phyloP scores from a whole-genome alignment of 2,888 invertebrate species.

The Trissolcus japonicus region DNA sequence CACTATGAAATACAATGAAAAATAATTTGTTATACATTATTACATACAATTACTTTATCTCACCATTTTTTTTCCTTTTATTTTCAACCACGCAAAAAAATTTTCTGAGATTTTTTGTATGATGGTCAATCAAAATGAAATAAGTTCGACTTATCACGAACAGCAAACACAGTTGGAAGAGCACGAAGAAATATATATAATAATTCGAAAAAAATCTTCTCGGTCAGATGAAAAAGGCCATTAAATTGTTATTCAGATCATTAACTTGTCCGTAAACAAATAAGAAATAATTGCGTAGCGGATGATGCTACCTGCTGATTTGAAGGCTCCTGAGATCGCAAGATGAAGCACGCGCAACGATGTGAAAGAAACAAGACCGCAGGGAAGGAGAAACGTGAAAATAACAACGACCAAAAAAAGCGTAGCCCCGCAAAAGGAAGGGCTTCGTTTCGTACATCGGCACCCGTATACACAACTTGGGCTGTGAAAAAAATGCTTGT shows the following conservation, averaged over 20 bases:
- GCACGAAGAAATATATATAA: neutral
- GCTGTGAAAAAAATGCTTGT: constrained; percentile 41
- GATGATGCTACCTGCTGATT: constrained; percentile 51
- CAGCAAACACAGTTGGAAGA: neutral
- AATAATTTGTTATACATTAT: too few species aligned
- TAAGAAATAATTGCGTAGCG: constrained; percentile 30
- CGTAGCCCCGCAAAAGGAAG: constrained; percentile 44
- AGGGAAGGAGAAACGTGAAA: constrained; percentile 25
- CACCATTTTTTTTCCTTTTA: too few species aligned
- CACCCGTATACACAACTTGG: constrained; percentile 47
- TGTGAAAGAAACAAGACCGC: constrained; percentile 27
- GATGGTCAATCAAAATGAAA: too few species aligned
- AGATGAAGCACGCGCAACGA: constrained; percentile 41
- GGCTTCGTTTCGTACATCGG: constrained; percentile 44
- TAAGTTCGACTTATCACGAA: too few species aligned
- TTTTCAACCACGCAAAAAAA: too few species aligned
- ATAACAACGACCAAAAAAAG: constrained; percentile 19
- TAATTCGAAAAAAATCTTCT: neutral
- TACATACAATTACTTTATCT: too few species aligned
- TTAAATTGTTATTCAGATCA: constrained; percentile 42
- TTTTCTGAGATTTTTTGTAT: too few species aligned
- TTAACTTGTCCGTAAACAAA: constrained; percentile 43
- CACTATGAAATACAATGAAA: too few species aligned
- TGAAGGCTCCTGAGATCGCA: constrained; percentile 29
- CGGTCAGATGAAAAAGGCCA: constrained; percentile 13